Base-by-base conservation (phyloP, 2,113 vertebrate species). In the Platycercus adscitus region DNA sequence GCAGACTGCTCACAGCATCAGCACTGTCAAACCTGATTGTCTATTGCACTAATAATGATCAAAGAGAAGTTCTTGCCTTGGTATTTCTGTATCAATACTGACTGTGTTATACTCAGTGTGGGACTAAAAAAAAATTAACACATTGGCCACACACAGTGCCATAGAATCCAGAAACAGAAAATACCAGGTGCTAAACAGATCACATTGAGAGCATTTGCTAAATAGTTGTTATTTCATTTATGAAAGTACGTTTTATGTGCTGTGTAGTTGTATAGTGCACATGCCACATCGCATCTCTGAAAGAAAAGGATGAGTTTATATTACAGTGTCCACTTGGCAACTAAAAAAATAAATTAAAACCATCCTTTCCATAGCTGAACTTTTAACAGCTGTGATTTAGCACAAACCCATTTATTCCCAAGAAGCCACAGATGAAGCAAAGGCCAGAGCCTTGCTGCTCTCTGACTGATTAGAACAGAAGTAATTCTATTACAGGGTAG, bases 401-500 rank as follows among this genome's bases (percentile, higher is more conserved):
- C 39, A 81, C n/a, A 85, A 91, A 31, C 2, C 3, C 29, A 64
- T 52, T 65, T 91, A 82, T 60, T 81, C 55, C 80, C 41, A 69
- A 79, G 47, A 81, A 83, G 17, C 24, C 84, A 87, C 21, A 92
- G 60, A 79, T 0, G 6, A 78, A 17, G 52, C 21, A 68, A 88
- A 55, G 58, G 58, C 50, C 35, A 76, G 19, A 7, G 4, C 21
- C 70, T 84, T 79, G 43, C 78, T 82, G 35, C 21, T 87, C 55
- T 81, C 53, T 13, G 91, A 25, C 53, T 70, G 78, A 89, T 78
- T 77, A 89, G 68, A 93, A 81, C 19, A 79, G n/a, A 81, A 65
- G 66, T 69, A 49, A 95, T 96, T 94, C 53, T 77, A 94, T 95
- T 93, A 94, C 33, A 76, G 71, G 41, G 53, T 71, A 78, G 75